These are phyloP conservation scores for Hemitrygon akajei DNA, from an alignment of 2,797 vertebrate genomes.

Conservation along the genomic window DNA sequence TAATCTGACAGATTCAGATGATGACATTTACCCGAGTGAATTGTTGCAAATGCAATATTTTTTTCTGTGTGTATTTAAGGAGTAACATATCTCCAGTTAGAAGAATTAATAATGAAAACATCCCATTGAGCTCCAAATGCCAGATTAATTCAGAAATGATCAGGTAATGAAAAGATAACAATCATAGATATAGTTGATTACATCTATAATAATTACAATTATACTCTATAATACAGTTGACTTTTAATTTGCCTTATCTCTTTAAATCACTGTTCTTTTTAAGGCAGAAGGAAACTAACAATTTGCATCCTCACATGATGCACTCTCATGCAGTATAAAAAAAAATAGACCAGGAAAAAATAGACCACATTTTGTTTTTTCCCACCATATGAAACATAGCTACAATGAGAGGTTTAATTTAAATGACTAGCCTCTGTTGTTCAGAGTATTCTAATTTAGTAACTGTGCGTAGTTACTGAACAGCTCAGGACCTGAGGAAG, in stretches of 20 bases:
- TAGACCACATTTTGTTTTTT: not conserved
- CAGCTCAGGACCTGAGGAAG: slow-evolving; percentile 53
- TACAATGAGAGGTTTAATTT: not conserved
- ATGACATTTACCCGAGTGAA: not conserved
- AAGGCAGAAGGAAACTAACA: not conserved
- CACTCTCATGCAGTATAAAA: not conserved
- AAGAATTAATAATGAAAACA: not conserved
- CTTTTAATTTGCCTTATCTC: not conserved
- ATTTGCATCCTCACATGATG: not conserved
- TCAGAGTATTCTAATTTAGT: slow-evolving; percentile 54
- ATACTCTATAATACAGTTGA: not conserved
- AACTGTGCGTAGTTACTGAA: slow-evolving; percentile 48
- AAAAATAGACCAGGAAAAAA: not conserved
- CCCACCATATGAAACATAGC: slow-evolving; percentile 16
- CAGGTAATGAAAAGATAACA: not conserved
- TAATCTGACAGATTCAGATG: not conserved
- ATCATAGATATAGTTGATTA: not conserved
- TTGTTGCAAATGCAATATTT: not conserved
- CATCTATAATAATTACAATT: not conserved
- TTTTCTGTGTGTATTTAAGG: not conserved
- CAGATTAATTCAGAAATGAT: not conserved
- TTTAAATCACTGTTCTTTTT: not conserved
- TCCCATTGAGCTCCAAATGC: not conserved
- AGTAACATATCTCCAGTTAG: not conserved
- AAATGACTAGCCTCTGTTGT: slow-evolving; percentile 43